Conservation (phyloP, 37 sponge, comb jelly and placozoan genomes). For the Axinella damicornis region DNA sequence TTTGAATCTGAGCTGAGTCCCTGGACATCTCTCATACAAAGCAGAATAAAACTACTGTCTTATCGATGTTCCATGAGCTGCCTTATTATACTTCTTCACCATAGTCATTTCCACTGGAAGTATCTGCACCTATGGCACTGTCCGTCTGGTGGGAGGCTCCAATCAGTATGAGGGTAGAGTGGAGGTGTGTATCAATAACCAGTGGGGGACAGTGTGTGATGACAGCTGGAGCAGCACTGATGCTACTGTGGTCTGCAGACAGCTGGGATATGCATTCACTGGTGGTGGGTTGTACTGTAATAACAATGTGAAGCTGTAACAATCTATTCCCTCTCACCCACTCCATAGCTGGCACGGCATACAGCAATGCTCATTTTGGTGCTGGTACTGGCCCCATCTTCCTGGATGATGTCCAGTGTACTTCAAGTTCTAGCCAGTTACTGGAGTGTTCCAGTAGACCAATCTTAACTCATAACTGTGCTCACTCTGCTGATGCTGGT, state of each 20-base stretch:
- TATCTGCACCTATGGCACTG: conserved; percentile 6
- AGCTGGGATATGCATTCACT: conserved; percentile 3
- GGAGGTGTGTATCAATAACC: conserved; percentile 22
- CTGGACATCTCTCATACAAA: too few relatives aligned
- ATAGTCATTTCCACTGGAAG: not conserved
- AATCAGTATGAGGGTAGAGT: conserved; percentile 14
- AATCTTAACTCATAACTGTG: not conserved
- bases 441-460: conserved; percentile 4
- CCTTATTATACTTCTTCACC: too few relatives aligned
- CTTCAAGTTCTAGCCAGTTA: not conserved
- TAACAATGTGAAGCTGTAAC: too few relatives aligned
- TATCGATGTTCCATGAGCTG: too few relatives aligned
- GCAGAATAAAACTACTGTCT: too few relatives aligned
- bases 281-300: not conserved
- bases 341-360: not conserved
- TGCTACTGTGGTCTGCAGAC: not conserved
- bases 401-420: conserved; percentile 19
- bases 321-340: not conserved
- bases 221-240: not conserved
- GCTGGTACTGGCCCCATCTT: conserved; percentile 6
- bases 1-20: too few relatives aligned
- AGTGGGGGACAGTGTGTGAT: conserved; percentile 12
- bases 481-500: conserved; percentile 4
- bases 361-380: conserved; percentile 21
- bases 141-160: conserved; percentile 18